Base-by-base conservation (phyloP, 2,888 invertebrate species). In the Rhamphomyia laevipes region DNA sequence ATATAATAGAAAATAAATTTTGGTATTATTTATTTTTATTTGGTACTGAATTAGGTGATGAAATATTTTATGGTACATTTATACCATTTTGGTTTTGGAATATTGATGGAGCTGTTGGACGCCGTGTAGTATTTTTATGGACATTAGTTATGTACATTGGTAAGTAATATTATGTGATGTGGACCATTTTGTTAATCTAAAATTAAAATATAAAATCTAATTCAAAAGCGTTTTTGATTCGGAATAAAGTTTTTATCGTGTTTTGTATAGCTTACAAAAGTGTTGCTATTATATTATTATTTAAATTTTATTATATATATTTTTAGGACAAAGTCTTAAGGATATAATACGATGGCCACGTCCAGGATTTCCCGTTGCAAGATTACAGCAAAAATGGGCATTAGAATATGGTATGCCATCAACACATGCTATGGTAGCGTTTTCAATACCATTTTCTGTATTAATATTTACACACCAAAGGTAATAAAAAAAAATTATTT, bases 11-110 rank as follows among this genome's bases (percentile, higher is more conserved):
- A 43, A 87, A 85, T 66, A 77, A 76, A 61, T 83, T 86, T 62
- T 87, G 91, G 84, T 88, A 88, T 71, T 87, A 85, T 66, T 63
- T 92, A 53, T 93, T 93, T 67, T 69, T 81, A 17, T 76, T 92
- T 63, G 92, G 91, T 16, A 90, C 92, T 0, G 84, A 84, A 53
- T 71, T 94, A 17, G 93, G 93, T 1, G 91, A 93, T 71, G 93
- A 93, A 72, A 75, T 85, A 53, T 94, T 94, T 68, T 94, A 93
- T 70, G 82, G 86, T 2, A 77, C 81, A n/a, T 91, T 92, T 63
- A 91, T 92, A 62, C 90, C 93, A 1, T 90, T 90, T 68, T 89
- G 90, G 84, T 86, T 91, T 64, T 94, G 93, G 93, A 94, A 93
- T 69, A 77, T 93, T 50, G 93, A 93, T 71, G 86, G 86, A 17